Evolutionary conservation across 2,888 invertebrate genomes (phyloP), one percentile per base, ranked within the genome.

Genomic region (Tryphoninae sp.): DNA sequence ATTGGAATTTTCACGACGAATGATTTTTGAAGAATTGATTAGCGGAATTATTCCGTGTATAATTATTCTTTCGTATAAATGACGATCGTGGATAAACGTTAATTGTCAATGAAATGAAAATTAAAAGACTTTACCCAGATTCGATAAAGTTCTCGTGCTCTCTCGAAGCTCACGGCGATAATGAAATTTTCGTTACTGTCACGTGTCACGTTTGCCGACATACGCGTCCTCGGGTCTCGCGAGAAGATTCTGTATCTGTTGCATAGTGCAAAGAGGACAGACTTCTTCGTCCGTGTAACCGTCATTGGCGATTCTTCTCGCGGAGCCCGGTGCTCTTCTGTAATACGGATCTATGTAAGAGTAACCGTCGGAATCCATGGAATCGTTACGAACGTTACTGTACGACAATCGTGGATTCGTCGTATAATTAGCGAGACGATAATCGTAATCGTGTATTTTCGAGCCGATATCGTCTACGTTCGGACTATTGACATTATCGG

Each of bases 221-320:
- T 89, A 89, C 16, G 87, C 84, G 68, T 91, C 89, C 80, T 89
- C 89, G 59, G 90, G 90, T 69, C 86, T 88, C 58, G 87, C 86
- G 73, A 91, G 88, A 59, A 91, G 88, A 65, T 87, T 85, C 84
- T 90, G 90, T 80, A 91, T 91, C 86, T 89, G 90, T 78, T 90
- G 90, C 84, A 91, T 90, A 6, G 90, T 89, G 83, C 91, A 90
- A 4, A 91, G 86, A 9, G 91, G 91, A 84, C 91, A 91, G 55
- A 91, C 86, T 81, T 90, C 89, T 79, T 91, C 90, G 78, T 89
- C 87, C 67, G 87, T 87, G 62, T 53, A 69, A 23, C 83, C 87
- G 61, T 88, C 88, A 78, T 79, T 72, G 13, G 79, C 40, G 82
- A 88, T 81, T 62, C 87, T 86, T 69, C 86, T 86, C 4, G 88